Conservation (phyloP, 2,797 vertebrate species). For the Fundulus diaphanus region DNA sequence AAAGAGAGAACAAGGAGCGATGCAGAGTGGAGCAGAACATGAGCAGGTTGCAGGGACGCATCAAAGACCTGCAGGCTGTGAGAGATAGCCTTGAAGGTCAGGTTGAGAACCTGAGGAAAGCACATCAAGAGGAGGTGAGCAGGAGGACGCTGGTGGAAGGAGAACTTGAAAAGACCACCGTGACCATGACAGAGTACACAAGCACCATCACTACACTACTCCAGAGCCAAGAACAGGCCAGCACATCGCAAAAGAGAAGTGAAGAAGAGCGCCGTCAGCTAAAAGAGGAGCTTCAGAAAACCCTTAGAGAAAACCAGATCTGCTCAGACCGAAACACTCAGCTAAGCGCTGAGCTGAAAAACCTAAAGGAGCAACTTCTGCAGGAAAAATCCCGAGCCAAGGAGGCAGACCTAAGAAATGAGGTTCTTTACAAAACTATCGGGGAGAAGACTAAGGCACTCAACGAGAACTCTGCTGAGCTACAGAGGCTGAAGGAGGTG, state of each 20-base stretch:
- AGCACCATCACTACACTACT: conserved; percentile 85
- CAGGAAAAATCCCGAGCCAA: conserved; percentile 87
- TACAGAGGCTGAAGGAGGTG: conserved; percentile 85
- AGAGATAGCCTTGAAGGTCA: conserved; percentile 89
- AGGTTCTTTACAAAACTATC: conserved; percentile 85
- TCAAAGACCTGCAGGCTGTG: conserved; percentile 89
- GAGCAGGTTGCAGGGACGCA: conserved; percentile 82
- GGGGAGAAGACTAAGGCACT: conserved; percentile 88
- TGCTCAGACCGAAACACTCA: conserved; percentile 77
- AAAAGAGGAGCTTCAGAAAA: conserved; percentile 86
- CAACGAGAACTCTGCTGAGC: conserved; percentile 85
- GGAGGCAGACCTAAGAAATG: conserved; percentile 85
- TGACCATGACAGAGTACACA: conserved; percentile 83
- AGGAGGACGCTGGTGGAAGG: conserved; percentile 86
- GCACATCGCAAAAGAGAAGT: conserved; percentile 78
- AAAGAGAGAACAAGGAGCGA: conserved; percentile 86
- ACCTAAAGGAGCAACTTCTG: conserved; percentile 84
- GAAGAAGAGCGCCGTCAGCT: conserved; percentile 86
- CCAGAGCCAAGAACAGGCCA: conserved; percentile 88
- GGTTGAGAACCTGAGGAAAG: conserved; percentile 83
- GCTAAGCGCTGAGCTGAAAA: conserved; percentile 84
- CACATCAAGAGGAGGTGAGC: conserved; percentile 84
- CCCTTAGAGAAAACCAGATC: conserved; percentile 85
- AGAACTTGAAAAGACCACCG: conserved; percentile 85
- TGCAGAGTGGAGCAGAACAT: conserved; percentile 86